Evolutionary conservation across 2,113 vertebrate genomes (phyloP).

Genomic region (Elaphurus davidianus): DNA sequence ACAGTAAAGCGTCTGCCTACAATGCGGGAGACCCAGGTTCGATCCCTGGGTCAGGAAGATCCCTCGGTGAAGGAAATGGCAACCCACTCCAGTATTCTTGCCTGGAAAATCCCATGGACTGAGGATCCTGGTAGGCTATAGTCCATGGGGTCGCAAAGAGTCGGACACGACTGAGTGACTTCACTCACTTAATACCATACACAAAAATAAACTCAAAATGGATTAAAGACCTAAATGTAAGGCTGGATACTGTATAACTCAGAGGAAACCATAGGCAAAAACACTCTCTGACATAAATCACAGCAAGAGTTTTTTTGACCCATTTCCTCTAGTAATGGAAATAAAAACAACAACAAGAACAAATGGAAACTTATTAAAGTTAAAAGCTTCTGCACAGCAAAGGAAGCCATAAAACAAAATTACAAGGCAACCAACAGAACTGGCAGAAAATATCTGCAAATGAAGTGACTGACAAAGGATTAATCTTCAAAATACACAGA

Average conservation of each 20-base stretch:
- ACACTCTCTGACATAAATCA: neutral
- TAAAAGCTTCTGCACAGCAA: neutral
- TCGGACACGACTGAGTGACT: rapidly evolving
- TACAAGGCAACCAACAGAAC: neutral
- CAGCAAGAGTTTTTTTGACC: neutral
- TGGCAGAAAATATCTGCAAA: neutral
- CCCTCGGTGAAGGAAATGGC: too few species aligned
- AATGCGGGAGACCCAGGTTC: too few species aligned
- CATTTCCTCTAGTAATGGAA: neutral
- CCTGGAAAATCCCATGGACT: too few species aligned
- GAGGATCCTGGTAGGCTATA: too few species aligned
- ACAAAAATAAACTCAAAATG: neutral
- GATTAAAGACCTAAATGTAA: neutral
- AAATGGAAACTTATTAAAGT: neutral
- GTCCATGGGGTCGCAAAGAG: too few species aligned
- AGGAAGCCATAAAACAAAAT: neutral
- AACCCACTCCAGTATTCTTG: too few species aligned
- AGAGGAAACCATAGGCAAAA: neutral
- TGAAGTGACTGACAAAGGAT: neutral
- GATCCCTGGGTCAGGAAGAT: too few species aligned
- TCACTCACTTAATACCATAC: neutral
- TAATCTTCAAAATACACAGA: neutral
- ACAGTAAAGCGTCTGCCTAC: too few species aligned
- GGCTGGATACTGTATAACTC: neutral
- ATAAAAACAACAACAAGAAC: neutral